Evolutionary conservation across 2,888 invertebrate genomes (phyloP).

Genomic region (Cephus nigrinus): DNA sequence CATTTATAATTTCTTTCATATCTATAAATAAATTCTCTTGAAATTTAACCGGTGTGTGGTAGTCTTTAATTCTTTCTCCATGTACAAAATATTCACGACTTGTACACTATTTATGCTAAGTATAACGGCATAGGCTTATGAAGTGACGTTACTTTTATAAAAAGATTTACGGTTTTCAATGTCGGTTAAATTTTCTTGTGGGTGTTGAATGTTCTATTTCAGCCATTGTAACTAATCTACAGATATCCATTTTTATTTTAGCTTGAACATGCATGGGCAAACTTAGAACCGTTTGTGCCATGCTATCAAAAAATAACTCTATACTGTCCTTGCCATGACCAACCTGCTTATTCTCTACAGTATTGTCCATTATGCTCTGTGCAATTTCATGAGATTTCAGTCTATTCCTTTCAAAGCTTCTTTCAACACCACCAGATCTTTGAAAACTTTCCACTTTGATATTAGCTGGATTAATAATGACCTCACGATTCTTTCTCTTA

Average conservation of each 20-base stretch:
- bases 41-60: background rate
- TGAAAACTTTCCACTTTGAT: background rate
- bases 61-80: background rate
- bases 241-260: constrained; percentile 22
- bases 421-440: background rate
- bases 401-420: background rate
- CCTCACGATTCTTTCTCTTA: background rate
- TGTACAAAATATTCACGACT: background rate
- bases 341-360: background rate
- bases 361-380: background rate
- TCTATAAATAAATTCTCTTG: background rate
- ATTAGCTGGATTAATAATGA: background rate
- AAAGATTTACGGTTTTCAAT: background rate
- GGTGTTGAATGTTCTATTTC: constrained; percentile 13
- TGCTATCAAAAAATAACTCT: constrained; percentile 18
- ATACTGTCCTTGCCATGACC: background rate
- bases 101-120: background rate
- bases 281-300: constrained; percentile 17
- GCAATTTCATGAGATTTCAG: background rate
- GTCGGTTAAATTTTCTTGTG: background rate
- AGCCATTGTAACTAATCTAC: constrained; percentile 15
- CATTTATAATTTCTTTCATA: background rate
- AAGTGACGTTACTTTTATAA: background rate
- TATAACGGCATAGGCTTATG: background rate
- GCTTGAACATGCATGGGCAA: constrained; percentile 17